Evolutionary conservation across 2,797 vertebrate genomes (phyloP).

Genomic region (Lutjanus campechanus): DNA sequence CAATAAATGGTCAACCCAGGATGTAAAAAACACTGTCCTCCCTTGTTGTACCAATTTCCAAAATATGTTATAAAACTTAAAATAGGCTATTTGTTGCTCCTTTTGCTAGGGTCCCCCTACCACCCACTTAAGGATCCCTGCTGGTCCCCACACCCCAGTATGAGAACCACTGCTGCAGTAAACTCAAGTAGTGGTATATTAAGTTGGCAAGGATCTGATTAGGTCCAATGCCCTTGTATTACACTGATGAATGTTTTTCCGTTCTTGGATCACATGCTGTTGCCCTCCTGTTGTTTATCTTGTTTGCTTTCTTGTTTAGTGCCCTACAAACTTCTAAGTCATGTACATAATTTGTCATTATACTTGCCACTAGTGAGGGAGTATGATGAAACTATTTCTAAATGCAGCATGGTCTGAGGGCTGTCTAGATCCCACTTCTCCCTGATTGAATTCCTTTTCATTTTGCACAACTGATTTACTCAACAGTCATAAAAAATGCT

Average conservation of each 20-base stretch:
- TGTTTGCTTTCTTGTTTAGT: neutral
- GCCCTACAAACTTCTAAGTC: neutral
- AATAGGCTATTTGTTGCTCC: too few species aligned
- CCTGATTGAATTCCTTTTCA: neutral
- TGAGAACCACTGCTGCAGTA: too few species aligned
- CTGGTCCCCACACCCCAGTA: too few species aligned
- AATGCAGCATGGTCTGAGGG: neutral
- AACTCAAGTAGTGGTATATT: neutral
- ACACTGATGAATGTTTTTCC: neutral
- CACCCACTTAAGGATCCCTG: too few species aligned
- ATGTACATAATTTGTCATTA: slow-evolving; percentile 1
- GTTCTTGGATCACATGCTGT: neutral
- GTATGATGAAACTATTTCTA: slow-evolving; percentile 7
- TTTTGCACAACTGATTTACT: slow-evolving; percentile 34
- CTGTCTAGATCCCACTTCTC: neutral
- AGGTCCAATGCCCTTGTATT: neutral
- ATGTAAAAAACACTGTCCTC: too few species aligned
- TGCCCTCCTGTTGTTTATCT: neutral
- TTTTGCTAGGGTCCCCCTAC: too few species aligned
- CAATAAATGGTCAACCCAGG: too few species aligned
- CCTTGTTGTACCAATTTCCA: too few species aligned
- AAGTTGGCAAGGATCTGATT: neutral
- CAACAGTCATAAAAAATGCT: neutral
- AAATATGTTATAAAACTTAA: too few species aligned
- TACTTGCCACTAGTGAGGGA: neutral